phyloP scores from a whole-genome alignment of 1,140 invertebrate species.

The Drosophila willistoni region DNA sequence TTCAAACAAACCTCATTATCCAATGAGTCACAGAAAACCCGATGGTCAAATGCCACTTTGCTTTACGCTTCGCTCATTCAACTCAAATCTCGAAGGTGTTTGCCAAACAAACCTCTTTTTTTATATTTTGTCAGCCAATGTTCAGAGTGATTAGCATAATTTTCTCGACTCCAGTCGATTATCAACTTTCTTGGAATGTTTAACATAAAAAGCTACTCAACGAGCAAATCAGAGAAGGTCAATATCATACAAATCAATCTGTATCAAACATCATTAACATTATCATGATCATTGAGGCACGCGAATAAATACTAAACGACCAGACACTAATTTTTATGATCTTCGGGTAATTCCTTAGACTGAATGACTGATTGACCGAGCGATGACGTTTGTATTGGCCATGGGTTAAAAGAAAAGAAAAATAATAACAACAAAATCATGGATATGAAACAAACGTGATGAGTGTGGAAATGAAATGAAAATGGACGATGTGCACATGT shows the following conservation, averaged over 20 bases:
- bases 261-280: constrained; percentile 64
- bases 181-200: constrained; percentile 76
- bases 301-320: constrained; percentile 26
- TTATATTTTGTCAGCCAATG: neutral
- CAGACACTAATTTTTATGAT: constrained; percentile 66
- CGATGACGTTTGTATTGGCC: constrained; percentile 59
- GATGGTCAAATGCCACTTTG: constrained; percentile 64
- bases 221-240: constrained; percentile 56
- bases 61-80: constrained; percentile 21
- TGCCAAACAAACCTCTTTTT: constrained; percentile 46
- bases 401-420: constrained; percentile 57
- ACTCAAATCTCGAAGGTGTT: constrained; percentile 48
- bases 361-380: constrained; percentile 34
- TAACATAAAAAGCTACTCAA: constrained; percentile 70
- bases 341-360: constrained; percentile 72
- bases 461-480: constrained; percentile 26
- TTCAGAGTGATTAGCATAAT: constrained; percentile 67
- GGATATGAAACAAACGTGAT: constrained; percentile 24
- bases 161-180: constrained; percentile 49
- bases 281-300: constrained; percentile 37
- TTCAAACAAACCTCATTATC: constrained; percentile 46
- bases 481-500: constrained; percentile 38
- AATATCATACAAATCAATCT: constrained; percentile 57
- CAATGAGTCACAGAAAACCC: constrained; percentile 66
- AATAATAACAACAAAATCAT: constrained; percentile 13